Evolutionary conservation across 2,888 invertebrate species (phyloP), one percentile per base, ranked within the genome.

Genomic region (Eumerus sabulonum): DNA sequence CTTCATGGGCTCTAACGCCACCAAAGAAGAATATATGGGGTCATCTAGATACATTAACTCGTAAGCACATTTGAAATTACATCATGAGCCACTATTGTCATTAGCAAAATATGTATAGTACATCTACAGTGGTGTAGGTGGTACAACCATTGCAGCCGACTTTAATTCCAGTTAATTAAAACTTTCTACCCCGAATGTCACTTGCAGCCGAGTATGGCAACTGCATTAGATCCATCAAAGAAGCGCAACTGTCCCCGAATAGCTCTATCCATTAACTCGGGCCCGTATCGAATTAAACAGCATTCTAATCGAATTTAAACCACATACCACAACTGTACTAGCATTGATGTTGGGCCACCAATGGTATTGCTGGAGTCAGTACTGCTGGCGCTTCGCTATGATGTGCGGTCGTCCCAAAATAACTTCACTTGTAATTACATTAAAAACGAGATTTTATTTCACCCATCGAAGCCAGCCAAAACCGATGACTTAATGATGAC

Each of bases 281-380:
- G 4, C 14, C n/a, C 1, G 36, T 70, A 79, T 79, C 64, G 64
- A 79, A 64, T 79, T 74, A 74, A 79, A 74, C 50, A 74, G 79
- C 64, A 70, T 66, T 74, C 74, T 74, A 79, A 79, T 70, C 59
- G 64, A 79, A 74, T 79, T 79, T 50, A 56, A 56, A 51, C 68
- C 57, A 54, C 64, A 16, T 47, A 67, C 76, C 71, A 44, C 68
- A 68, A 42, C 72, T 60, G 60, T 27, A 7, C 27, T 27, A 27
- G 27, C 56, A 42, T 44, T 18, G 1, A 13, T 3, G 38, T 36
- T 13, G 44, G 27, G 27, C 2, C 27, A 27, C 27, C 27, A 27
- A 7, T 27, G 27, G 27, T 7, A 27, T 27, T 27, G 27, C 7
- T 27, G 27, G 3, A 4, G 27, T 27, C 27, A 7, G 7, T 27